Conservation (phyloP, 2,888 invertebrate genomes). For the Heliothis peltigera region DNA sequence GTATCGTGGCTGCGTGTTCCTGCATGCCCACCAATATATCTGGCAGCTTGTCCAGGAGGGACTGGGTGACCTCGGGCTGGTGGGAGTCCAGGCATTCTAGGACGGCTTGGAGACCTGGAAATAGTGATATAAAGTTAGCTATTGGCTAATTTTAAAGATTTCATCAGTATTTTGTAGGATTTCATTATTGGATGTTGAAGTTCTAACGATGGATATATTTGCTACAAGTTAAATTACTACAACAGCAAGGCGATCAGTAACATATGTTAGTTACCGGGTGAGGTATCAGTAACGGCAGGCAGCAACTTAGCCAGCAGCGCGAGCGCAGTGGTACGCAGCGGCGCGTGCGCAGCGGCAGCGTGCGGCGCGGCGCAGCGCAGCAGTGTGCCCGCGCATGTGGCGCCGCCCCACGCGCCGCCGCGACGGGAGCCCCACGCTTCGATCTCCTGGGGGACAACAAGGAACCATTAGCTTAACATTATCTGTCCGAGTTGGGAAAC, state of each 20-base stretch:
- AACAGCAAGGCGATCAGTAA: no score
- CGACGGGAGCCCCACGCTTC: conserved; percentile 84
- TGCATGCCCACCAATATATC: conserved; percentile 95
- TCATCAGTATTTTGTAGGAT: not conserved
- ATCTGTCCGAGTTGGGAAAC: no score
- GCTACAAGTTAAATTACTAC: no score
- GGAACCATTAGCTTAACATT: not conserved
- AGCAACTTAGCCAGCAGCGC: conserved; percentile 88
- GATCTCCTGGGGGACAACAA: conserved; percentile 73
- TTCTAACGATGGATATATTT: no score
- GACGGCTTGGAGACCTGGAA: conserved; percentile 92
- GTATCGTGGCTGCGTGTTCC: conserved; percentile 94
- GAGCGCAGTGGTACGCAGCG: conserved; percentile 93
- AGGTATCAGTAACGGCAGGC: conserved; percentile 77
- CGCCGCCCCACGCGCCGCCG: conserved; percentile 86
- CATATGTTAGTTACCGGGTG: conserved; percentile 65
- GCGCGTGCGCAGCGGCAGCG: conserved; percentile 82
- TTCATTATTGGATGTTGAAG: no score
- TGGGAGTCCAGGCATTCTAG: conserved; percentile 95
- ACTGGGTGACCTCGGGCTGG: conserved; percentile 94
- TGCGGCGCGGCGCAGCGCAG: conserved; percentile 87
- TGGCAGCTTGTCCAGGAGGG: conserved; percentile 94
- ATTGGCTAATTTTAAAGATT: not conserved
- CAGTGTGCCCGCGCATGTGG: conserved; percentile 66
- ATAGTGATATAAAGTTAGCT: not conserved